Evolutionary conservation across 2,797 vertebrate species (phyloP).

Genomic region (Sebastes oblongus): DNA sequence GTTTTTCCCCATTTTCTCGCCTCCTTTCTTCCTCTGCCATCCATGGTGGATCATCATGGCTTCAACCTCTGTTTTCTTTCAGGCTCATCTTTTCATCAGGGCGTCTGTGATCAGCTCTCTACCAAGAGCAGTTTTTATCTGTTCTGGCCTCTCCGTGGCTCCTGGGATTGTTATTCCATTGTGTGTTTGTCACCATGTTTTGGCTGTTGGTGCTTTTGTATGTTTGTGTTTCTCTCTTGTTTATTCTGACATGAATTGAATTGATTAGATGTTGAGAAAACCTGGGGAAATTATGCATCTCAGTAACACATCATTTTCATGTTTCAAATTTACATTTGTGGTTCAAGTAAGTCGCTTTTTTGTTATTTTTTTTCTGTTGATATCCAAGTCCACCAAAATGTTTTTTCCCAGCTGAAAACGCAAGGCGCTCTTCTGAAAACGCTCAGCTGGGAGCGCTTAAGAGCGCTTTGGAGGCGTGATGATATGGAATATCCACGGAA

Average conservation of each 20-base stretch:
- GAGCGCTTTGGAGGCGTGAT: no score
- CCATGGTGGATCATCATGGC: background rate
- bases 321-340: background rate
- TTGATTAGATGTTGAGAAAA: slow-evolving; percentile 10
- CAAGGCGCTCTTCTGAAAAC: no score
- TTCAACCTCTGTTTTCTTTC: slow-evolving; percentile 5
- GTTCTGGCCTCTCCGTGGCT: slow-evolving; percentile 3
- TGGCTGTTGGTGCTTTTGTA: background rate
- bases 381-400: background rate
- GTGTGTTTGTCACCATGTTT: background rate
- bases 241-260: background rate
- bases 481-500: no score
- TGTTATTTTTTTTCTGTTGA: background rate
- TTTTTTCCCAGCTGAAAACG: no score
- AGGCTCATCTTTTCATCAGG: slow-evolving; percentile 12
- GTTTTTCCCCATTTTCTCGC: slow-evolving; percentile 17
- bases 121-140: slow-evolving; percentile 5
- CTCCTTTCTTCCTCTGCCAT: slow-evolving; percentile 31
- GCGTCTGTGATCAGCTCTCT: slow-evolving; percentile 5
- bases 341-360: background rate
- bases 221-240: background rate
- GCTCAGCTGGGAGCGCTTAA: no score
- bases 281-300: background rate
- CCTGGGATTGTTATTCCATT: background rate
- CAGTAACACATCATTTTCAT: background rate